Evolutionary conservation across 2,113 vertebrate species (phyloP), one percentile per base, ranked within the genome.

Genomic region (Serranochromis macrocephalus): DNA sequence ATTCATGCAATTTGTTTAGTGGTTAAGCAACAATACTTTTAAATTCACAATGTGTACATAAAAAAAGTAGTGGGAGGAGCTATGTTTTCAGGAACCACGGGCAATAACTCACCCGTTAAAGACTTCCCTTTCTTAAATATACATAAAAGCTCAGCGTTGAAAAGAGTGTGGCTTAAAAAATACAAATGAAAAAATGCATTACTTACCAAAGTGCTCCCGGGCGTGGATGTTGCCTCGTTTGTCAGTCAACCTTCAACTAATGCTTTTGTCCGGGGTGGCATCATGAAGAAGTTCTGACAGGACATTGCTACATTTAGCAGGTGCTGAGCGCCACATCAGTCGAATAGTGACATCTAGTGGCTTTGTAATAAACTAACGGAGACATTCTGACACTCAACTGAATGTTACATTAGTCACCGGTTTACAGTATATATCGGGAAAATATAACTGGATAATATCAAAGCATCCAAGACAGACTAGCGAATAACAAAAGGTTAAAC

Each of bases 311-410:
- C n/a, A 4, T 11, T 71, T n/a, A 88, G 49, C 86, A 87, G 82
- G 55, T 83, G 61, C 80, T 24, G n/a, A 26, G 33, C 36, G 21
- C 3, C 24, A 24, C 80, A 66, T 29, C 61, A 40, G 55, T 24
- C 57, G 4, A 14, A 85, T 7, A 66, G 45, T 6, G 90, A 92
- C 94, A 91, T 83, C 94, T 95, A 93, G 91, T 90, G 95, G 92
- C 26, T 81, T 8, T 85, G 21, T 49, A 0, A 4, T 58, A 31
- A 58, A 81, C 17, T 71, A 0, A 3, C 16, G 5, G 9, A 45
- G 40, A 73, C 40, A 49, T 75, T 47, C 40, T 31, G 42, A 75
- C 24, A 2, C 13, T 38, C 4, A 71, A 13, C n/a, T 51, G 9
- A 51, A 49, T 33, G 45, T 13, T 33, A 2, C 4, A 45, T 26